Base-by-base conservation (phyloP, 37 sponge, comb jelly and placozoan genomes). In the Geodia barretti region DNA sequence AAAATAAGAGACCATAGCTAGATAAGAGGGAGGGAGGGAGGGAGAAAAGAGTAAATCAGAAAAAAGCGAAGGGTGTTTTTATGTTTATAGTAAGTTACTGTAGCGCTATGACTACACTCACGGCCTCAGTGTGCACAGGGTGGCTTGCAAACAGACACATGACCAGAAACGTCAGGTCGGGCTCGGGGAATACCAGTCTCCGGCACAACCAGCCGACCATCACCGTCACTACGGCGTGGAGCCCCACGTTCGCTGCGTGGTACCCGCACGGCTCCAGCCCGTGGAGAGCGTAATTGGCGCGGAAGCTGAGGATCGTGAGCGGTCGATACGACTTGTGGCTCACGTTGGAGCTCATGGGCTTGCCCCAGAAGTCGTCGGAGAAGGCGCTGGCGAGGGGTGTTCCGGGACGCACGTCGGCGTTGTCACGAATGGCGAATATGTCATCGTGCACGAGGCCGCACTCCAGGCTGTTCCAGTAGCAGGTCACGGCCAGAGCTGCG, bases 271-370 rank as follows among this genome's bases (percentile, higher is more conserved):
- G 92, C 25, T 81, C 70, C 38, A 96, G 77, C 1, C 72, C 92
- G 77, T 91, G 88, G 8, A 93, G 62, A 1, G 41, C 20, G 78
- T 89, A 96, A 76, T 96, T 96, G 8, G 91, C 59, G 21, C 97
- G 79, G 71, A 96, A 96, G 8, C 90, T 87, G 17, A 90, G 79
- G 21, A 87, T 76, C 34, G 93, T 93, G 32, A 96, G 82, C 1
- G 97, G 97, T 4, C 97, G 82, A 40, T 90, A 96, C 34, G 97
- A 96, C 73, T 96, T 93, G 90, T 96, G 97, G 60, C 97, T 96
- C 59, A 60, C 72, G 26, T 62, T 60, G 60, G 82, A 85, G 0
- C 47, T 60, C 84, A 96, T 92, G 4, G 87, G 78, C 64, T 82
- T 85, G 1, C 96, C 96, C 96, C 96, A 96, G 73, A 96, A 96